These are phyloP conservation scores for Tragelaphus scriptus DNA, from an alignment of 2,113 vertebrate genomes.

Conservation along the genomic window DNA sequence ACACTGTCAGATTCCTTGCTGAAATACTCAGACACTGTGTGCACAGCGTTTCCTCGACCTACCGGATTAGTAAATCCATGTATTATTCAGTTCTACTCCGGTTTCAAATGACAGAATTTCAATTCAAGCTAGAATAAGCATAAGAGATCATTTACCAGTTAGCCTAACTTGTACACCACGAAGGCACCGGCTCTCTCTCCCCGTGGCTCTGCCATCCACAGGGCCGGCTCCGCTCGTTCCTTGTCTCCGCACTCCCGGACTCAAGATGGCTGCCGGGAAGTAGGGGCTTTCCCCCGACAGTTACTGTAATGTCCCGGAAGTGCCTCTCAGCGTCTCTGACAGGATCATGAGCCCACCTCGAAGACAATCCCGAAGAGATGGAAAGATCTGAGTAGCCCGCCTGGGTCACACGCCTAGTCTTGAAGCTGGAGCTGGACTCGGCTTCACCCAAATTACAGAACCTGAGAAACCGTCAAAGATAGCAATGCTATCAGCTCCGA, in stretches of 20 bases:
- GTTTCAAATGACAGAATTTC: slow-evolving; percentile 17
- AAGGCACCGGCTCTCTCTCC: background rate
- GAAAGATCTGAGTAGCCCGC: background rate
- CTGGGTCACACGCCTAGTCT: background rate
- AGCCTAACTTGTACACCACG: background rate
- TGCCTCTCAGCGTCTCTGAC: background rate
- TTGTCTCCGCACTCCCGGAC: background rate
- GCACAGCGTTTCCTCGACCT: background rate
- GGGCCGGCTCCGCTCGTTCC: background rate
- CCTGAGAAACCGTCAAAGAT: background rate
- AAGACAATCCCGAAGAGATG: background rate
- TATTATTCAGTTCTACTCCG: background rate
- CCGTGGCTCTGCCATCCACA: background rate
- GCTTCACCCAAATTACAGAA: background rate
- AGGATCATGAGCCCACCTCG: background rate
- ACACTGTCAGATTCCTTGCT: slow-evolving; percentile 24
- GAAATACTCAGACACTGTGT: background rate
- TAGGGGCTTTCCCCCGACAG: background rate
- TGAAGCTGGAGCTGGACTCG: background rate
- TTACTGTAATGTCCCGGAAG: background rate
- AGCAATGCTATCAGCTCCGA: background rate
- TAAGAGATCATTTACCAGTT: background rate
- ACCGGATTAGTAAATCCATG: background rate
- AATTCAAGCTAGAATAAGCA: background rate
- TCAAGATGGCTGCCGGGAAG: background rate